These are phyloP conservation scores for Hirtodrosophila duncani DNA, from an alignment of 2,888 invertebrate genomes.

Conservation along the genomic window DNA sequence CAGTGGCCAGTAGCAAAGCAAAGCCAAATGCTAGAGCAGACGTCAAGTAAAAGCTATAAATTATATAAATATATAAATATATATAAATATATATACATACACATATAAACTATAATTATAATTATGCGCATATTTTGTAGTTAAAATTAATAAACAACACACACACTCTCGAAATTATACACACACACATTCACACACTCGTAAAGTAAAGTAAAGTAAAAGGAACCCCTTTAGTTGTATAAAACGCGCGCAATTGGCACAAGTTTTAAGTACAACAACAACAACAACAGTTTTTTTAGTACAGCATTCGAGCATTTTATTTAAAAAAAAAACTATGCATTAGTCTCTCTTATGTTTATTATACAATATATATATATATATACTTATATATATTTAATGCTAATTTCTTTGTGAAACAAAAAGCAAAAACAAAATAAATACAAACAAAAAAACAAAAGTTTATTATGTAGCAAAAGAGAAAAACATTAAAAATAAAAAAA, in stretches of 20 bases:
- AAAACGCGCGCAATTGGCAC: constrained; percentile 68
- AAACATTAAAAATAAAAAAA: too few species aligned
- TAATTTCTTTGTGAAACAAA: constrained; percentile 66
- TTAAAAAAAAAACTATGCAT: constrained; percentile 31
- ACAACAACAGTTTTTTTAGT: constrained; percentile 29
- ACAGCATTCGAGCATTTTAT: constrained; percentile 68
- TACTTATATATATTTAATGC: constrained; percentile 62
- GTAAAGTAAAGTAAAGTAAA: constrained; percentile 12
- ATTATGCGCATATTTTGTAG: constrained; percentile 60
- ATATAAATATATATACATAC: constrained; percentile 48
- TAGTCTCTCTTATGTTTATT: constrained; percentile 67
- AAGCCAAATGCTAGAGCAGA: constrained; percentile 28
- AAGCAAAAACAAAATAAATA: constrained; percentile 45
- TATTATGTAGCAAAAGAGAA: constrained; percentile 67
- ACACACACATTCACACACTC: constrained; percentile 7
- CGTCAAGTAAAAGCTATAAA: constrained; percentile 58
- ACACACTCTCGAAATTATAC: constrained; percentile 12
- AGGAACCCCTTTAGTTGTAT: constrained; percentile 54
- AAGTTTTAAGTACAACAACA: constrained; percentile 42
- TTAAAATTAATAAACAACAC: constrained; percentile 26
- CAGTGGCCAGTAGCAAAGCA: constrained; percentile 3
- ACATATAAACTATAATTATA: constrained; percentile 58
- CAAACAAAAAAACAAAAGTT: constrained; percentile 48
- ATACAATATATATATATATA: too few species aligned
- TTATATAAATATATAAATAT: constrained; percentile 38